A percentile compares a stretch with the other conserved stretches of the same genome.
phyloP scores from a whole-genome alignment of 2,797 vertebrate species.

The Sebastiscus albofasciatus region DNA sequence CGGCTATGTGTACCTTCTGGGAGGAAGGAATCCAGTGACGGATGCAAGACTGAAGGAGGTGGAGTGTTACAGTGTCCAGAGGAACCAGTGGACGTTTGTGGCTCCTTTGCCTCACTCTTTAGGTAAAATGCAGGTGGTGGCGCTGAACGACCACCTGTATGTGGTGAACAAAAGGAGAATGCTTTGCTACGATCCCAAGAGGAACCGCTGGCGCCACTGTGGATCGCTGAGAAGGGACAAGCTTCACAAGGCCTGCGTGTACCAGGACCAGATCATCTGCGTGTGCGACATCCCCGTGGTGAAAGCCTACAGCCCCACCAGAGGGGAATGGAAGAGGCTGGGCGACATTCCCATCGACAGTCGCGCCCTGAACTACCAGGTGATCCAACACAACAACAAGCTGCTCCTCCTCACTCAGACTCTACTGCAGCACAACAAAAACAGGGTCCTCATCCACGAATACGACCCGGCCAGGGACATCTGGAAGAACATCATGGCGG shows the following conservation, averaged over 20 bases:
- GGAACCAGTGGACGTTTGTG: constrained; percentile 90
- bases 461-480: constrained; percentile 85
- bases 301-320: constrained; percentile 88
- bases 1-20: constrained; percentile 89
- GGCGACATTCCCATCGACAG: constrained; percentile 89
- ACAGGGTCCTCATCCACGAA: constrained; percentile 88
- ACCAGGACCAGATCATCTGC: constrained; percentile 89
- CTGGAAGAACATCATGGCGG: constrained; percentile 88
- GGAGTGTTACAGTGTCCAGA: constrained; percentile 90
- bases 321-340: constrained; percentile 87
- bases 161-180: constrained; percentile 89
- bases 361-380: constrained; percentile 88
- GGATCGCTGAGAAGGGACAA: constrained; percentile 88
- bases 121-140: constrained; percentile 89
- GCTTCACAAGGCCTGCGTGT: constrained; percentile 90
- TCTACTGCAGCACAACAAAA: constrained; percentile 89
- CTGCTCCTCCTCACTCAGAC: constrained; percentile 89
- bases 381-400: constrained; percentile 85
- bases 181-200: constrained; percentile 89
- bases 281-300: constrained; percentile 90
- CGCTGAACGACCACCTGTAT: constrained; percentile 88
- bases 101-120: constrained; percentile 88
- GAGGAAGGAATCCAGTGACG: constrained; percentile 86
- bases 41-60: constrained; percentile 88
- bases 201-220: constrained; percentile 90